Conservation (phyloP, 2,797 vertebrate species). For the Paratrypauchen microcephalus region DNA sequence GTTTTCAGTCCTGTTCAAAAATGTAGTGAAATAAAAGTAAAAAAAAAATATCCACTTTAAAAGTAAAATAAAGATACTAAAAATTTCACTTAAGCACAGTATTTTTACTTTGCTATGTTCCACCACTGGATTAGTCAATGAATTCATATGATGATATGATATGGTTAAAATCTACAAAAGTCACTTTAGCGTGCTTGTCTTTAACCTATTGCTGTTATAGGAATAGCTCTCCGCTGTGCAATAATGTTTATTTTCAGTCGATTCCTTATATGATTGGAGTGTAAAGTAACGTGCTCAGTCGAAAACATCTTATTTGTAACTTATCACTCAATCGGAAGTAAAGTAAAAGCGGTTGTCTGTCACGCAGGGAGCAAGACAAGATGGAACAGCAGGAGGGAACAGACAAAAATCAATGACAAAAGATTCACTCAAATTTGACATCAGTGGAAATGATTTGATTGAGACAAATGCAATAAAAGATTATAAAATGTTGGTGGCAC, state of each 20-base stretch:
- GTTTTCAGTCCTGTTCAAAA: too few relatives aligned
- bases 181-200: too few relatives aligned
- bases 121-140: too few relatives aligned
- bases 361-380: conserved; percentile 26
- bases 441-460: neutral
- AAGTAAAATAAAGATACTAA: too few relatives aligned
- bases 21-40: too few relatives aligned
- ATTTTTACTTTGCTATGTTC: too few relatives aligned
- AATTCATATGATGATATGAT: too few relatives aligned
- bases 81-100: too few relatives aligned
- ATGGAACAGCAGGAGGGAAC: conserved; percentile 25
- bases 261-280: conserved; percentile 19
- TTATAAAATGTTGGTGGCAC: too few relatives aligned
- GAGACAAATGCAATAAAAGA: neutral
- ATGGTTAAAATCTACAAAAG: too few relatives aligned
- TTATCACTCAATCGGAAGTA: conserved; percentile 37
- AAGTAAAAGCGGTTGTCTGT: conserved; percentile 44
- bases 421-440: conserved; percentile 39
- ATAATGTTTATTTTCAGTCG: conserved; percentile 12
- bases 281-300: conserved; percentile 33
- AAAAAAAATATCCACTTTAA: too few relatives aligned
- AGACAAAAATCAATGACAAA: conserved; percentile 11
- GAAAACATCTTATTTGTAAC: conserved; percentile 38
- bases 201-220: conserved; percentile 18
- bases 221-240: conserved; percentile 21